Evolutionary conservation across 2,797 vertebrate genomes (phyloP).

Genomic region (Allobates femoralis): DNA sequence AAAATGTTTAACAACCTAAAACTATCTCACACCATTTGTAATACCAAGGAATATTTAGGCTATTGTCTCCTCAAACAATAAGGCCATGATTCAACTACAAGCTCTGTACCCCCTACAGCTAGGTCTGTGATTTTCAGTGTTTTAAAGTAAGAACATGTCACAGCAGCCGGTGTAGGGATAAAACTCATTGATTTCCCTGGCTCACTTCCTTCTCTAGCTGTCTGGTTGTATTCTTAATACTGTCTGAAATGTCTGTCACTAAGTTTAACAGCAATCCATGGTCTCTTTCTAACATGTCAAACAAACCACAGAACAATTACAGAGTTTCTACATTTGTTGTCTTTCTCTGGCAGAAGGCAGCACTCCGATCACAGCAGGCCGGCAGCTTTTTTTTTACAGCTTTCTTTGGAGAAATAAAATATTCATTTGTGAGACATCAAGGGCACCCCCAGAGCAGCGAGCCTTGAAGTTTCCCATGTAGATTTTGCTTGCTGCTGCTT

Average conservation of each 20-base stretch:
- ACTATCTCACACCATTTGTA: not conserved
- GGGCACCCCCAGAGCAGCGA: conserved; percentile 46
- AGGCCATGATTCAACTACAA: no score
- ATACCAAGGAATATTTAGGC: not conserved
- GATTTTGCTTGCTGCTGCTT: conserved; percentile 46
- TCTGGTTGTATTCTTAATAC: conserved; percentile 44
- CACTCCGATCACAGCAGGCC: conserved; percentile 49
- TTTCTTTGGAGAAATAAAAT: conserved; percentile 59
- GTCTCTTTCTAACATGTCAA: conserved; percentile 59
- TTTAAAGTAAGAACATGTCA: not conserved
- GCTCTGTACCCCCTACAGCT: no score
- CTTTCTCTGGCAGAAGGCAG: conserved; percentile 49
- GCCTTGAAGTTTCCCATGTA: conserved; percentile 59
- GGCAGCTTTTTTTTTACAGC: conserved; percentile 37
- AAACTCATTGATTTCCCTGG: conserved; percentile 48
- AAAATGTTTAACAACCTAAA: not conserved
- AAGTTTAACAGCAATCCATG: conserved; percentile 51
- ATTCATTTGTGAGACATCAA: conserved; percentile 56
- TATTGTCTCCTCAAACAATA: no score
- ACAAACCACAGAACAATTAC: conserved; percentile 62
- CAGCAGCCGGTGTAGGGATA: conserved; percentile 33
- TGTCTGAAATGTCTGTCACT: conserved; percentile 56
- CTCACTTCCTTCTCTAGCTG: conserved; percentile 37
- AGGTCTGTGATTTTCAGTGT: not conserved
- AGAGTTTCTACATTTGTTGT: conserved; percentile 58